Percentiles rank a stretch among this genome's conserved stretches.
phyloP scores from a whole-genome alignment of 2,797 vertebrate species.

The Atherinosoma microstoma region DNA sequence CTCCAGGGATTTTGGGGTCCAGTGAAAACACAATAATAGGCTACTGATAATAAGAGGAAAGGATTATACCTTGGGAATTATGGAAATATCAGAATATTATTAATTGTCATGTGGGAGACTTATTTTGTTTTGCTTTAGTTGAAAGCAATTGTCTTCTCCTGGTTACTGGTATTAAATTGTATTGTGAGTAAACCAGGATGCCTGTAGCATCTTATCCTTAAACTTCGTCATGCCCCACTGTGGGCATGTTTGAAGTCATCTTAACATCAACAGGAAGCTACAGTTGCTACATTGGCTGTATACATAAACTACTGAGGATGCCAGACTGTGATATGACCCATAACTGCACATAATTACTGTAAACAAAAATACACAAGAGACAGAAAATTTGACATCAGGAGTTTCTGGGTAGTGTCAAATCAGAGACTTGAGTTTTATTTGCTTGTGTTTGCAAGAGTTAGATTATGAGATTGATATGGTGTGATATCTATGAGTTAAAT shows the following conservation, averaged over 20 bases:
- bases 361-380: conserved; percentile 76
- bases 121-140: not conserved
- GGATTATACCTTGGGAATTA: not conserved
- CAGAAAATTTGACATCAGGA: conserved; percentile 56
- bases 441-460: conserved; percentile 6
- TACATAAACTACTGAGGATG: conserved; percentile 76
- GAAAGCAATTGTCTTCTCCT: not conserved
- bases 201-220: conserved; percentile 16
- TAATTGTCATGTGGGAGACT: not conserved
- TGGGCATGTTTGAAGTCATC: conserved; percentile 69
- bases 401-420: conserved; percentile 45
- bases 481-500: conserved; percentile 4
- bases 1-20: conserved; percentile 32
- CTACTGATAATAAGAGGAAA: conserved; percentile 18
- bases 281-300: conserved; percentile 68
- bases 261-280: conserved; percentile 81
- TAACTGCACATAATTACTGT: conserved; percentile 78
- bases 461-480: conserved; percentile 6
- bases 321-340: conserved; percentile 78
- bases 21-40: conserved; percentile 16
- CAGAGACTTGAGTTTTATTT: conserved; percentile 20
- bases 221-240: conserved; percentile 27
- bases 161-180: not conserved
- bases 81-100: not conserved
- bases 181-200: conserved; percentile 21